phyloP scores from a whole-genome alignment of 2,888 invertebrate genomes.

The Seira sanloemensis region DNA sequence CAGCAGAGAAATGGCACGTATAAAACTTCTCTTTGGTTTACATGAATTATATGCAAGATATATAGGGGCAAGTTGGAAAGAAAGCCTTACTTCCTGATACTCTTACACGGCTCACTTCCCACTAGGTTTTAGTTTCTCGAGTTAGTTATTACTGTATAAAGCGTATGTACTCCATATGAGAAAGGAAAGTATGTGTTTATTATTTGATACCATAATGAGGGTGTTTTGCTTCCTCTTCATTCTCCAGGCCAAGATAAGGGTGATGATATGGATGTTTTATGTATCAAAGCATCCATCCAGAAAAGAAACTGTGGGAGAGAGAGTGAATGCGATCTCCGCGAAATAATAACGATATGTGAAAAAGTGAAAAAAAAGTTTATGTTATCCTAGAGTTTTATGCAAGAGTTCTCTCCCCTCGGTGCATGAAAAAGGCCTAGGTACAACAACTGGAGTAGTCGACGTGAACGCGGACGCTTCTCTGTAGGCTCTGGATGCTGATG shows the following conservation, averaged over 20 bases:
- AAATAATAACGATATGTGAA: conserved; percentile 1
- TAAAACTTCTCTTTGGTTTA: no score
- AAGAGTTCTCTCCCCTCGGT: neutral
- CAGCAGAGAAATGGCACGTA: no score
- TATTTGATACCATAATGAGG: conserved; percentile 58
- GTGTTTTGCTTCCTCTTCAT: conserved; percentile 51
- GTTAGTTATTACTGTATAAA: conserved; percentile 17
- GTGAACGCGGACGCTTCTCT: no score
- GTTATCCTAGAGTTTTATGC: neutral
- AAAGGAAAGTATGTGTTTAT: conserved; percentile 58
- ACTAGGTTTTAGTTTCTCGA: conserved; percentile 18
- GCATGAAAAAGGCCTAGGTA: conserved; percentile 54
- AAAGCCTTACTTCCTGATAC: conserved; percentile 57
- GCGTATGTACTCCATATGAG: conserved; percentile 20
- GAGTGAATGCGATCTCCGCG: neutral
- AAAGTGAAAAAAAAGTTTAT: neutral
- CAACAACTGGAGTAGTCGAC: no score
- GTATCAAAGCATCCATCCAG: neutral
- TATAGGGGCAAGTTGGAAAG: conserved; percentile 30
- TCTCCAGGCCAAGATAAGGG: conserved; percentile 29
- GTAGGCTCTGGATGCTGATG: conserved; percentile 28
- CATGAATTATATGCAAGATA: no score
- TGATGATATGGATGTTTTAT: conserved; percentile 26
- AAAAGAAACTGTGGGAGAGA: neutral
- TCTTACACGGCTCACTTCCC: conserved; percentile 39